Evolutionary conservation across 2,797 vertebrate genomes (phyloP).

Genomic region (Pteronotus mesoamericanus): DNA sequence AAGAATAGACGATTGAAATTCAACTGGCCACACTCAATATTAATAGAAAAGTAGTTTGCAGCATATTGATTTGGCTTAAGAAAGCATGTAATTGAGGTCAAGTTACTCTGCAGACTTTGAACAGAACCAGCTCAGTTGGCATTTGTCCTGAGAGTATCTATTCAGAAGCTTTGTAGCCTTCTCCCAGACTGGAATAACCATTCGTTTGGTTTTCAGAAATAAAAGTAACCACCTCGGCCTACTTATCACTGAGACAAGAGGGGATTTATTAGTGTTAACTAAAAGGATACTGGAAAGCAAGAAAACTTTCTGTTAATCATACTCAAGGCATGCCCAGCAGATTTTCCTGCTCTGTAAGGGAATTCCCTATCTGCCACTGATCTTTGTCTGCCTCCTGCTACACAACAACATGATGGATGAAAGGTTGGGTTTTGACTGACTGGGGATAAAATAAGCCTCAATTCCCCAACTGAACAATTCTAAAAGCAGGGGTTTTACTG

Average conservation of each 20-base stretch:
- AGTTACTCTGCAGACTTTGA: neutral
- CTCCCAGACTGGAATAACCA: neutral
- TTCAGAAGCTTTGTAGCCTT: neutral
- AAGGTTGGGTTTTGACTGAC: neutral
- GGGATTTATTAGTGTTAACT: neutral
- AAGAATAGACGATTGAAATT: slow-evolving; percentile 35
- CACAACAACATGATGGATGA: neutral
- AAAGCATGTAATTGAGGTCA: neutral
- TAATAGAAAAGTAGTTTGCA: neutral
- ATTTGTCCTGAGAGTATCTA: neutral
- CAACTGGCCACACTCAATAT: neutral
- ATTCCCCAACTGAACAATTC: neutral
- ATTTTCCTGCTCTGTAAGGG: neutral
- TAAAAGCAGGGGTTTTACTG: neutral
- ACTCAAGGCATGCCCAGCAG: neutral
- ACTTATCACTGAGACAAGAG: neutral
- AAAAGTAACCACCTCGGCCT: neutral
- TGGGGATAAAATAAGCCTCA: neutral
- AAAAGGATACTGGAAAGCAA: neutral
- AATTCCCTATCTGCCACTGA: neutral
- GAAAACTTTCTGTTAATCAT: slow-evolving; percentile 3
- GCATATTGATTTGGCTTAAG: neutral
- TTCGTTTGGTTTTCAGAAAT: neutral
- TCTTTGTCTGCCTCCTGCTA: neutral
- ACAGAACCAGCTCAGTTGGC: slow-evolving; percentile 20